Evolutionary conservation across 2,797 vertebrate genomes (phyloP), one percentile per base, ranked within the genome.

Genomic region (Hypotaenidia philippensis): DNA sequence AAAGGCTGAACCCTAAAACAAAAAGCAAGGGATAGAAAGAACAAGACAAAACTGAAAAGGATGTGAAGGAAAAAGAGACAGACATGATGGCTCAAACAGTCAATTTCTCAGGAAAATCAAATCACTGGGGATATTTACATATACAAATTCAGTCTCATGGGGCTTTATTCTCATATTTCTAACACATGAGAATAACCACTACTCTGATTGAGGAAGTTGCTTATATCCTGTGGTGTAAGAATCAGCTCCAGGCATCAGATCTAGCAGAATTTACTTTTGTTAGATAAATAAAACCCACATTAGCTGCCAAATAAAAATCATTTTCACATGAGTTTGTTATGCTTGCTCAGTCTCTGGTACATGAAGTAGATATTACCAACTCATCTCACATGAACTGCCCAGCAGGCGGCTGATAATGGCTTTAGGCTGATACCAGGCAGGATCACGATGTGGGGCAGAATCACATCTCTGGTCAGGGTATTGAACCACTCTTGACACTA

Each of bases 241-340:
- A 78, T 32, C 50, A 14, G 36, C 72, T 94, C 40, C 53, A 77
- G 78, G 68, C 56, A 49, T 56, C 34, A 52, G 21, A 13, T 83
- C 10, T 26, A 85, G 64, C 68, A 89, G 40, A 83, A 70, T 83
- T 93, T 92, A 34, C 32, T 80, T 83, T 70, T 80, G 20, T 29
- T 89, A 57, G 70, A 80, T 66, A 84, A 82, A 87, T 64, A 92
- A 89, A 95, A 32, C 21, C 25, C 40, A 47, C 52, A 27, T 77
- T 75, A 96, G 22, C 60, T 90, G 56, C n/a, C 64, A 70, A 87
- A 83, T 80, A 85, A 77, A 85, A 85, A 61, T 66, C 17, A 56
- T 75, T 68, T 75, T 77, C 13, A 49, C 7, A 17, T 26, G 75
- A 72, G 16, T 74, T 93, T 40, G 12, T 57, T 47, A 34, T 22